Evolutionary conservation across 1,140 invertebrate genomes (phyloP).

Genomic region (Drosophila pachea): DNA sequence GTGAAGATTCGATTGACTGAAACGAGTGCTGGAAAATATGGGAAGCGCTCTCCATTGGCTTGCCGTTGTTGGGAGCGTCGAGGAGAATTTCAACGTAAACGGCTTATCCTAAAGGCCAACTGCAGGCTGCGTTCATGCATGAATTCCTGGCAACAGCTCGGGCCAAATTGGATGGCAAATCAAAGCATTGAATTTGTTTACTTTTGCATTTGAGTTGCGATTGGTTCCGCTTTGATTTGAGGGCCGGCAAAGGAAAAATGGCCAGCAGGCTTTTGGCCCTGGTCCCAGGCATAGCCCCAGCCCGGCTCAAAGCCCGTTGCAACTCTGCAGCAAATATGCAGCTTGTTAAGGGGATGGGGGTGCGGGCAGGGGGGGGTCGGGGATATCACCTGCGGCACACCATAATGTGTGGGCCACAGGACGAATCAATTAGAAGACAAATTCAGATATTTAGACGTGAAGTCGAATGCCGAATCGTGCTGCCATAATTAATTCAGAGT

Average conservation of each 20-base stretch:
- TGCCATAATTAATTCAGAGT: too few species aligned
- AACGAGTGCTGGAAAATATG: too few species aligned
- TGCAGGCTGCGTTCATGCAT: slow-evolving; percentile 26
- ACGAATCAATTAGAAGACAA: not conserved
- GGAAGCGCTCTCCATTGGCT: too few species aligned
- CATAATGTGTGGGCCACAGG: slow-evolving; percentile 4
- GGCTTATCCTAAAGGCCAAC: not conserved
- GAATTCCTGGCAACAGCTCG: slow-evolving; percentile 23
- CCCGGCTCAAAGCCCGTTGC: slow-evolving; percentile 25
- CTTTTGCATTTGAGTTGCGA: slow-evolving; percentile 15
- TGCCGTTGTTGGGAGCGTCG: not conserved
- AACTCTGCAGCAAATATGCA: slow-evolving; percentile 48
- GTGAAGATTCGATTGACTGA: too few species aligned
- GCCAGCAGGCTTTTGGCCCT: not conserved
- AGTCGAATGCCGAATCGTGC: too few species aligned
- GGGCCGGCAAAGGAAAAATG: not conserved
- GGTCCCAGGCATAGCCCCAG: too few species aligned
- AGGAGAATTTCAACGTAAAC: not conserved
- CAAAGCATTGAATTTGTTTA: slow-evolving; percentile 32
- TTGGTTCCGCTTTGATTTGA: not conserved
- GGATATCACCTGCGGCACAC: not conserved
- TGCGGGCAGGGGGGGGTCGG: too few species aligned
- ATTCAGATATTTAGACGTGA: too few species aligned
- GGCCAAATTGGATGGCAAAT: slow-evolving; percentile 46
- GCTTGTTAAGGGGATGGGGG: too few species aligned